phyloP scores from a whole-genome alignment of 2,113 vertebrate genomes.

The Tricholaema leucomelas region DNA sequence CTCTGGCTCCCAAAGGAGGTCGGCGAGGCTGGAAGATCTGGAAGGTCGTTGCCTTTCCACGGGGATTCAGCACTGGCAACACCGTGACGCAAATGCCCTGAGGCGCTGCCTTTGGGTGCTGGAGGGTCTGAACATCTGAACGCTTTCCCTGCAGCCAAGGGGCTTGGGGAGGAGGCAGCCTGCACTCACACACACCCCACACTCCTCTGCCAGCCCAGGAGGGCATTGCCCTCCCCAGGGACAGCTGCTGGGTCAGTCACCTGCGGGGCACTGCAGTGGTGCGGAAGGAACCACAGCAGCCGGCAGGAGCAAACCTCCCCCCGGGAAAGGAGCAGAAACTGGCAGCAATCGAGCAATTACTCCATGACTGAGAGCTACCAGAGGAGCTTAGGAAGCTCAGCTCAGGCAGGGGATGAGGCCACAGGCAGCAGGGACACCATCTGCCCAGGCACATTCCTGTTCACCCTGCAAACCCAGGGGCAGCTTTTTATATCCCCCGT shows the following conservation, averaged over 20 bases:
- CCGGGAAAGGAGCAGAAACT: background rate
- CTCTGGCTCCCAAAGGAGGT: background rate
- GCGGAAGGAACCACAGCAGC: background rate
- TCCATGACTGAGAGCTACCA: background rate
- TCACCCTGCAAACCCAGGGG: background rate
- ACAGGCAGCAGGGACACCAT: fast-evolving
- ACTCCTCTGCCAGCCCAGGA: background rate
- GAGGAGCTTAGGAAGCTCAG: background rate
- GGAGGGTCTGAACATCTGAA: background rate
- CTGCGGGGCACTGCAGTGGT: fast-evolving
- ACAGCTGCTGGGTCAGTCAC: background rate
- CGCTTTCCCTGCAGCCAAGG: background rate
- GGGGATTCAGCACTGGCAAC: fast-evolving
- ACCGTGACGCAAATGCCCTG: fast-evolving
- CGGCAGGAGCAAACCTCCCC: background rate
- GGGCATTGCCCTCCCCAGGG: background rate
- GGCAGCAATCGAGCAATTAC: background rate
- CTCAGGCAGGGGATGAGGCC: background rate
- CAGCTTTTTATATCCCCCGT: background rate
- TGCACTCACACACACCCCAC: fast-evolving
- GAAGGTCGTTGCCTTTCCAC: fast-evolving
- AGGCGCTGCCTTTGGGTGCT: fast-evolving
- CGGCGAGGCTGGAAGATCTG: background rate
- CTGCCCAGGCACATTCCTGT: background rate
- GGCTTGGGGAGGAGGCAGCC: background rate